phyloP scores from a whole-genome alignment of 2,113 vertebrate genomes.

The Leptosomus discolor region DNA sequence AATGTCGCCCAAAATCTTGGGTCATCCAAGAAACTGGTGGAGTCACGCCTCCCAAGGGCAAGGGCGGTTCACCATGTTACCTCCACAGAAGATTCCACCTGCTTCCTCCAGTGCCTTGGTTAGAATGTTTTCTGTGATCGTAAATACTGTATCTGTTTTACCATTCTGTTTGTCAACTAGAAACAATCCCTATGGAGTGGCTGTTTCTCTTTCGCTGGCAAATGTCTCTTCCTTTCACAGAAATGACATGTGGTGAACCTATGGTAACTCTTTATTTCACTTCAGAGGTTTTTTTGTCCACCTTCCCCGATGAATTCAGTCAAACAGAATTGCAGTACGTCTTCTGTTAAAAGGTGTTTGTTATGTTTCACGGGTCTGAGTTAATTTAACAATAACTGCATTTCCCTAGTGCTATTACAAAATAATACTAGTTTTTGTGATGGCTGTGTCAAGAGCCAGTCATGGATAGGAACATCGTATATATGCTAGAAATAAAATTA shows the following conservation, averaged over 20 bases:
- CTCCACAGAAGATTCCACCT: not conserved
- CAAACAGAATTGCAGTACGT: not conserved
- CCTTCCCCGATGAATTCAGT: not conserved
- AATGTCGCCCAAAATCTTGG: not conserved
- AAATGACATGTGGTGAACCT: not conserved
- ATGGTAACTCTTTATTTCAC: not conserved
- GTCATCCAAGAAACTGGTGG: not conserved
- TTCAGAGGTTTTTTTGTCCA: not conserved
- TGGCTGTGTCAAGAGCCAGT: not conserved
- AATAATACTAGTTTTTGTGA: not conserved
- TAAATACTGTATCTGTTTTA: not conserved
- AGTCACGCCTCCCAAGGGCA: not conserved
- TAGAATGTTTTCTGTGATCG: not conserved
- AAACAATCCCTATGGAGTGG: not conserved
- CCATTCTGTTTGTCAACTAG: not conserved
- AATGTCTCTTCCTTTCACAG: conserved; percentile 4
- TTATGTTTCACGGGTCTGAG: not conserved
- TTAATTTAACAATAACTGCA: not conserved
- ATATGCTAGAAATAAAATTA: not conserved
- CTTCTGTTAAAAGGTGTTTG: not conserved
- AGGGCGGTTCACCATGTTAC: not conserved
- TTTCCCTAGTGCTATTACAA: not conserved
- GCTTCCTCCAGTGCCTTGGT: not conserved
- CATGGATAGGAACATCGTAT: accelerated
- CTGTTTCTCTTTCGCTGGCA: not conserved